phyloP scores from a whole-genome alignment of 2,113 vertebrate genomes.

The Balaenoptera acutorostrata region DNA sequence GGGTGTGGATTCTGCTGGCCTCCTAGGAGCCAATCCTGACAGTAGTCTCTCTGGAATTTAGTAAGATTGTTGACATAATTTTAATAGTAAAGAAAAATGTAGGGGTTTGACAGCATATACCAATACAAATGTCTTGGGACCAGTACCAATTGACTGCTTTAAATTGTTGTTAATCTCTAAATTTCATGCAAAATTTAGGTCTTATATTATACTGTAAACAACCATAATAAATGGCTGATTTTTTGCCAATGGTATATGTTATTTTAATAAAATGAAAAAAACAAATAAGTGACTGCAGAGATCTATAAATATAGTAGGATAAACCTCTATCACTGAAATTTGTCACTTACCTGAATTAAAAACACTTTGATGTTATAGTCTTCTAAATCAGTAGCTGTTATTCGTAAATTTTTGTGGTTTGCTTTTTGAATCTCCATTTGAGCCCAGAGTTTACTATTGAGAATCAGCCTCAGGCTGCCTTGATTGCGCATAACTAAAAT shows the following conservation, averaged over 20 bases:
- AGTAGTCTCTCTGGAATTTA: not conserved
- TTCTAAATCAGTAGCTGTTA: conserved; percentile 86
- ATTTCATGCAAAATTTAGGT: not conserved
- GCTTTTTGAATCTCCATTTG: conserved; percentile 85
- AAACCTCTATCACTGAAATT: not conserved
- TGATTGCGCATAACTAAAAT: conserved; percentile 89
- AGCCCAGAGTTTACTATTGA: conserved; percentile 87
- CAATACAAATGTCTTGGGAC: not conserved
- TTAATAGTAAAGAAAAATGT: not conserved
- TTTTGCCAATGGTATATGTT: not conserved
- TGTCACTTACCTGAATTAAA: conserved; percentile 83
- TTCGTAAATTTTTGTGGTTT: conserved; percentile 80
- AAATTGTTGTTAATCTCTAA: not conserved
- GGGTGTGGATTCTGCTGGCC: not conserved
- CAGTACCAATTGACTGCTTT: not conserved
- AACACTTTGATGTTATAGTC: conserved; percentile 84
- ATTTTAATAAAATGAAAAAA: conserved; percentile 16
- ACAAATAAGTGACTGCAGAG: not conserved
- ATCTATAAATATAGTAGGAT: not conserved
- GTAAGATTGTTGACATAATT: not conserved
- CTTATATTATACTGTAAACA: not conserved
- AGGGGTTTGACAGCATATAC: not conserved
- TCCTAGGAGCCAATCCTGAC: not conserved
- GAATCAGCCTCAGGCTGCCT: conserved; percentile 86
- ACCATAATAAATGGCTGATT: not conserved